Conservation (phyloP, 2,888 invertebrate species). For the Xiphydria camelus region DNA sequence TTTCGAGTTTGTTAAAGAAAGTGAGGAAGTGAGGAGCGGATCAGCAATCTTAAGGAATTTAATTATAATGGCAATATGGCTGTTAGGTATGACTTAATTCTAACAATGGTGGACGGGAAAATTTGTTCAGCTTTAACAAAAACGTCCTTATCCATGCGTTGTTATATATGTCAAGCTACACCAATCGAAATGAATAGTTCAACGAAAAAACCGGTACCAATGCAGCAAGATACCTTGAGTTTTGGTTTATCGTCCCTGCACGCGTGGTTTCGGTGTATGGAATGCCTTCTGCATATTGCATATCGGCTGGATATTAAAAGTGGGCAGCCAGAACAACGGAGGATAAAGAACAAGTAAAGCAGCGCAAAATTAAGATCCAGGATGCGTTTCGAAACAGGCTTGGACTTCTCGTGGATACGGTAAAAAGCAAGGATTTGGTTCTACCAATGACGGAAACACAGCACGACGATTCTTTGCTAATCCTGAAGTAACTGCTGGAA, state of each 20-base stretch:
- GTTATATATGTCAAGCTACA: slow-evolving; percentile 2
- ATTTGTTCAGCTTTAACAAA: neutral
- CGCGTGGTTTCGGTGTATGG: slow-evolving; percentile 18
- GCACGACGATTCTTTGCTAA: slow-evolving; percentile 9
- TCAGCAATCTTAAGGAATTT: no score
- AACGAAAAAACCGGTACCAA: neutral
- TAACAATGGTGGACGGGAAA: slow-evolving; percentile 12
- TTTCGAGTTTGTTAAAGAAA: slow-evolving; percentile 10
- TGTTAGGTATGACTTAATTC: neutral
- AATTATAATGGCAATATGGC: no score
- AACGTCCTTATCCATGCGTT: neutral
- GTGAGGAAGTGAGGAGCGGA: slow-evolving; percentile 1
- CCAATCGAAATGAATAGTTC: slow-evolving; percentile 3
- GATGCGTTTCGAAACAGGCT: slow-evolving; percentile 2
- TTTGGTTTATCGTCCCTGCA: slow-evolving; percentile 16
- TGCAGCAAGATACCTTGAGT: neutral
- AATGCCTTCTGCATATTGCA: slow-evolving; percentile 15
- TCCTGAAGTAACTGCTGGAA: neutral
- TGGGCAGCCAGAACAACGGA: slow-evolving; percentile 7
- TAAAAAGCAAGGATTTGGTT: slow-evolving; percentile 6
- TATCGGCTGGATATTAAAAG: slow-evolving; percentile 17
- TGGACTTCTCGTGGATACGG: slow-evolving; percentile 5
- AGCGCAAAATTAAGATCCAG: slow-evolving; percentile 12
- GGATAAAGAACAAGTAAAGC: slow-evolving; percentile 12
- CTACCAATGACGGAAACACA: slow-evolving; percentile 8